phyloP scores from a whole-genome alignment of 2,797 vertebrate genomes.

The Eptatretus atami region DNA sequence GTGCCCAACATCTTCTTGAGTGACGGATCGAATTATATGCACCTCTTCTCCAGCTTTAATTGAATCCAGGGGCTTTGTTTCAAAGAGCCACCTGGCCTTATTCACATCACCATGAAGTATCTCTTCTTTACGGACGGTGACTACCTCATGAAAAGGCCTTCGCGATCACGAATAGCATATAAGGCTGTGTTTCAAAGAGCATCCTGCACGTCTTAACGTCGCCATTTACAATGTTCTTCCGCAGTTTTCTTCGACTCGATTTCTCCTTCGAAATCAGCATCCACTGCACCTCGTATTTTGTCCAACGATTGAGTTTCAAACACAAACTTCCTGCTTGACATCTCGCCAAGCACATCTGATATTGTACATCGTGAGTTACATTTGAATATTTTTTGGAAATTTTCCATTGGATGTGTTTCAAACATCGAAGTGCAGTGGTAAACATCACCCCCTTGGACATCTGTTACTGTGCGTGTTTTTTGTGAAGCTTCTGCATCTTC shows the following conservation, averaged over 20 bases:
- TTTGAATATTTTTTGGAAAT: slow-evolving; percentile 56
- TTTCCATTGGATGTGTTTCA: slow-evolving; percentile 46
- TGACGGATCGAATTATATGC: slow-evolving; percentile 54
- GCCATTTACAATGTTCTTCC: slow-evolving; percentile 32
- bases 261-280: background rate
- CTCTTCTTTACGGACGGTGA: slow-evolving; percentile 59
- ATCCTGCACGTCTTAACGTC: slow-evolving; percentile 47
- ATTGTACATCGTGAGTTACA: slow-evolving; percentile 29
- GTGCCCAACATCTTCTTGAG: slow-evolving; percentile 47
- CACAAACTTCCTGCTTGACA: slow-evolving; percentile 42
- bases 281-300: slow-evolving; percentile 19
- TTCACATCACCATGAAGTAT: slow-evolving; percentile 44
- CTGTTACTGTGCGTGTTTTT: slow-evolving; percentile 27
- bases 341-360: slow-evolving; percentile 37
- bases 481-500: slow-evolving; percentile 24
- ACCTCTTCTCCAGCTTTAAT: slow-evolving; percentile 44
- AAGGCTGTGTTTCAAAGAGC: slow-evolving; percentile 66
- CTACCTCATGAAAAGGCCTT: slow-evolving; percentile 45
- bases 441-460: slow-evolving; percentile 51
- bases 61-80: slow-evolving; percentile 61
- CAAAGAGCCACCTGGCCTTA: slow-evolving; percentile 58
- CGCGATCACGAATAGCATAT: slow-evolving; percentile 55
- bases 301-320: slow-evolving; percentile 55
- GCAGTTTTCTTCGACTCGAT: slow-evolving; percentile 19
- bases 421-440: slow-evolving; percentile 46